These are phyloP conservation scores for Rhombomys opimus DNA, from an alignment of 2,113 vertebrate species.

Conservation along the genomic window DNA sequence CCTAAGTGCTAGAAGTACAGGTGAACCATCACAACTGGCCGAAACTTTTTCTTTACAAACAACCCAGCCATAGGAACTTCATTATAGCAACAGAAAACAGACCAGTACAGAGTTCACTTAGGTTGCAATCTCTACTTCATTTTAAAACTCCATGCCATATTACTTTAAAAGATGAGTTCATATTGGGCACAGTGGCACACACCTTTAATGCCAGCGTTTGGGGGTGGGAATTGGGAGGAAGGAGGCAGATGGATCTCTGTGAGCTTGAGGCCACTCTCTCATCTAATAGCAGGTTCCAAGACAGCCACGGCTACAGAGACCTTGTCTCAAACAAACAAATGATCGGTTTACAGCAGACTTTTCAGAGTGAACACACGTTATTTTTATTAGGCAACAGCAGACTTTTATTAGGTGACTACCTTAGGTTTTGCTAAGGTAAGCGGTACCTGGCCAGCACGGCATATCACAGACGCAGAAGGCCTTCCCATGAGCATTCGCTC, in stretches of 20 bases:
- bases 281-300: background rate
- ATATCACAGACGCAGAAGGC: background rate
- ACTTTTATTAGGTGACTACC: constrained; percentile 68
- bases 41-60: background rate
- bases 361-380: background rate
- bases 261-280: background rate
- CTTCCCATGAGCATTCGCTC: background rate
- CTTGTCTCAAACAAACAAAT: background rate
- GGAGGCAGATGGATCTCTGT: background rate
- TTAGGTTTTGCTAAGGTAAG: constrained; percentile 14
- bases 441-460: constrained; percentile 10
- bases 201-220: background rate
- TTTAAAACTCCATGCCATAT: background rate
- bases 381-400: background rate
- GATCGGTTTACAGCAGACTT: background rate
- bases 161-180: constrained; percentile 44
- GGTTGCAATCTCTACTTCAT: constrained; percentile 7
- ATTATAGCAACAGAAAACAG: background rate
- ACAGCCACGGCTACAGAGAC: background rate
- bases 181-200: no score
- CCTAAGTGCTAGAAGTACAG: background rate
- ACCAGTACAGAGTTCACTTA: background rate
- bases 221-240: background rate
- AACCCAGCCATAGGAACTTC: background rate
- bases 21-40: background rate